A percentile compares a stretch with the other conserved stretches of the same genome.
These are phyloP conservation scores for Mastigias papua DNA, from an alignment of 30 jellyfish, hydroid and myxozoan genomes.

Conservation along the genomic window DNA sequence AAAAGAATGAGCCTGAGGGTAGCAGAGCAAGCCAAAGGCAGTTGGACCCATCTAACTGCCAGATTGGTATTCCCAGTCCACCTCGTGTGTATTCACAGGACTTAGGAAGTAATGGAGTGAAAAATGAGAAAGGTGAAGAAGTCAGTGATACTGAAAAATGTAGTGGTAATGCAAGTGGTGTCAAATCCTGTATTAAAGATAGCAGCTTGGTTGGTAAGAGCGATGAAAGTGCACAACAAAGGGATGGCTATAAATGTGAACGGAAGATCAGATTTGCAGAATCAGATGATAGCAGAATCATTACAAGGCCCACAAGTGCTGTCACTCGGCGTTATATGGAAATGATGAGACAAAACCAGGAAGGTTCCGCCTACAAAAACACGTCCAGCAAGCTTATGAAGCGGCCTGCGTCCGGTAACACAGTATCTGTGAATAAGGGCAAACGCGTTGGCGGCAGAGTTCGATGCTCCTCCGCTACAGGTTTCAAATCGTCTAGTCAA, in stretches of 20 bases:
- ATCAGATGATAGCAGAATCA: background rate
- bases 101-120: no score
- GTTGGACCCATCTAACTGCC: no score
- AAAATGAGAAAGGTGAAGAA: background rate
- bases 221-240: background rate
- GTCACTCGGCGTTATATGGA: slow-evolving; percentile 35
- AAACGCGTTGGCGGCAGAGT: background rate
- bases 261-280: slow-evolving; percentile 6
- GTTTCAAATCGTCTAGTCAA: background rate
- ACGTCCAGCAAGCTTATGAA: background rate
- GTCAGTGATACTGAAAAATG: background rate
- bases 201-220: background rate
- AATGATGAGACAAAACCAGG: background rate
- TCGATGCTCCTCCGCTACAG: slow-evolving; percentile 53
- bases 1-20: background rate
- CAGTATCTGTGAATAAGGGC: background rate
- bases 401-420: slow-evolving; percentile 6
- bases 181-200: background rate
- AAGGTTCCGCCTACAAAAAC: background rate
- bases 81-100: no score
- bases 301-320: slow-evolving; percentile 68
- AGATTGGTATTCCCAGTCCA: no score
- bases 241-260: background rate
- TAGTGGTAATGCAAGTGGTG: background rate
- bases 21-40: no score